These are phyloP conservation scores for Willowsia nigromaculata DNA, from an alignment of 2,888 invertebrate genomes.

Conservation along the genomic window DNA sequence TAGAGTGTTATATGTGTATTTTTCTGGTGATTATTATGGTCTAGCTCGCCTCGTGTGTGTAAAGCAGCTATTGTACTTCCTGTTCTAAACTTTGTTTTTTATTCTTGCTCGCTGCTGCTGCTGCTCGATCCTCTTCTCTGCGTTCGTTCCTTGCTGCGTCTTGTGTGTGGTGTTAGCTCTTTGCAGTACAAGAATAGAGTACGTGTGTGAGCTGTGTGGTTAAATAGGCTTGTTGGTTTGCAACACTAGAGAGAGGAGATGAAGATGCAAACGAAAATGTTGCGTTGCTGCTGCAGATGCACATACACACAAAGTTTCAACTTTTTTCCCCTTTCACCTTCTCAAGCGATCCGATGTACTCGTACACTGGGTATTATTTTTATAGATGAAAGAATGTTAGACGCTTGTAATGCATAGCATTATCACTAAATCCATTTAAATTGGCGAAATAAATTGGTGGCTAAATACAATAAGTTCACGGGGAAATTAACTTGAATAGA, in stretches of 20 bases:
- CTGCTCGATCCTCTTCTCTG: background rate
- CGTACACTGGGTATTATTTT: background rate
- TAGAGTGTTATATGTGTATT: conserved; percentile 24
- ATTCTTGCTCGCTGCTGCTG: background rate
- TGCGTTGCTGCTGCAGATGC: background rate
- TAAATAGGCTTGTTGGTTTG: background rate
- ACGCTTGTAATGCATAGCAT: background rate
- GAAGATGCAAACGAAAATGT: background rate
- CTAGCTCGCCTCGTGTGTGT: background rate
- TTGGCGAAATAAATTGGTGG: background rate
- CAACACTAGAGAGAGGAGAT: background rate
- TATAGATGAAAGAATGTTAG: background rate
- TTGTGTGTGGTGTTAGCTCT: background rate
- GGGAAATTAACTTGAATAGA: background rate
- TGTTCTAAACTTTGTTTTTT: background rate
- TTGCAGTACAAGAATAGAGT: background rate
- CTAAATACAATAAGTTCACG: background rate
- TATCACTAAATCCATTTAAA: background rate
- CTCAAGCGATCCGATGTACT: too few species aligned
- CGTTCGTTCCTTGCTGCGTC: background rate
- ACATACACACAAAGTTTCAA: background rate
- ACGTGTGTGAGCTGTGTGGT: background rate
- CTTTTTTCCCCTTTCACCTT: background rate
- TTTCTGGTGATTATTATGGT: conserved; percentile 28
- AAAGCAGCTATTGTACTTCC: background rate